Base-by-base conservation (phyloP, 2,888 invertebrate genomes). In the Trichopria drosophilae region DNA sequence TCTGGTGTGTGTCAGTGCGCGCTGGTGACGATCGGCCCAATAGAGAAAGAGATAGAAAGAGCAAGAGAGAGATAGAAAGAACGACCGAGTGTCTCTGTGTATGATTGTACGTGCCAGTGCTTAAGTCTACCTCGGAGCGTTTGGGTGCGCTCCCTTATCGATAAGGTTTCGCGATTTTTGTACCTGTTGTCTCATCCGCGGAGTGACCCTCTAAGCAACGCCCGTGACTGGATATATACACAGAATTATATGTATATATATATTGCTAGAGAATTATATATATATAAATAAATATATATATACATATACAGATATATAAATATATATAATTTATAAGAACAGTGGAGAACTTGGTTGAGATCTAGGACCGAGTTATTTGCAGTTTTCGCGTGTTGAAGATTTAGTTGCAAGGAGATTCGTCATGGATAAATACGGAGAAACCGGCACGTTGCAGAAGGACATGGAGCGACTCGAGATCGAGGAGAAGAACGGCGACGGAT, bases 401-500 rank as follows among this genome's bases (percentile, higher is more conserved):
- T 31, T 44, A 49, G 32, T 43, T 31, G 24, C 28, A 48, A 40
- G 53, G 72, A 72, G 72, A n/a, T n/a, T n/a, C n/a, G n/a, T 69
- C 72, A 53, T 74, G 72, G 74, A 75, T 63, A 74, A 74, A 63
- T 74, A 69, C 58, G 62, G 61, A 48, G 73, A 75, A 44, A 63
- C 65, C 55, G 66, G 65, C 6, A 57, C 60, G 50, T 62, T 73
- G 50, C 71, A 70, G 55, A 73, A 74, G 63, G 75, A 74, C 55
- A 69, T 74, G 69, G 73, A 74, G 48, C 68, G 71, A 29, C 58
- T 74, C 58, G 74, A 74, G 50, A 68, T 73, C 55, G 74, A 74
- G 52, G 75, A 74, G 52, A 74, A 73, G 58, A 74, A 73, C 54
- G 72, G 70, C 55, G 73, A 74, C 48, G 66, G 66, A 40, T 59